Evolutionary conservation across 2,113 vertebrate genomes (phyloP).

Genomic region (Pseudonaja textilis): DNA sequence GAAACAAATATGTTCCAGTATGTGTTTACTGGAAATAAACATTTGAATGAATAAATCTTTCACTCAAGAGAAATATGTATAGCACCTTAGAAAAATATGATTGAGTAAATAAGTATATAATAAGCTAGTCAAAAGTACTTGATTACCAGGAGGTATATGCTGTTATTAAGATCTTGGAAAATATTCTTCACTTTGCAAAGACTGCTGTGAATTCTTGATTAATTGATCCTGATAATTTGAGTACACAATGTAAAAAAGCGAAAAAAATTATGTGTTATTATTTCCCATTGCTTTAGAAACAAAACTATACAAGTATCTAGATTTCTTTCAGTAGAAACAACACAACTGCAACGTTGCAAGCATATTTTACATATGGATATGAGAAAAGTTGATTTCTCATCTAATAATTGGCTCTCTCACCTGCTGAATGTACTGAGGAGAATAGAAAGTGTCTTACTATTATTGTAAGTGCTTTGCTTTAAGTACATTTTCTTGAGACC

Average conservation of each 20-base stretch:
- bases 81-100: background rate
- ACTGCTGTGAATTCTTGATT: background rate
- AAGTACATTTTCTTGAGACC: background rate
- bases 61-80: background rate
- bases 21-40: background rate
- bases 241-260: background rate
- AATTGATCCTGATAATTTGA: background rate
- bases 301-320: background rate
- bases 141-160: background rate
- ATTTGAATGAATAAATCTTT: background rate
- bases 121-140: background rate
- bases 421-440: background rate
- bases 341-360: background rate
- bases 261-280: background rate
- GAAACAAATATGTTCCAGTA: background rate
- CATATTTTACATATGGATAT: background rate
- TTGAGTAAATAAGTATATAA: fast-evolving
- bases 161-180: background rate
- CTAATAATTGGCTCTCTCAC: background rate
- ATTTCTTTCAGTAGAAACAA: background rate
- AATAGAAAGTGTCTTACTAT: background rate
- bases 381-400: constrained; percentile 1
- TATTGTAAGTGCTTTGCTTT: background rate
- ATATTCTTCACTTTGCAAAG: background rate
- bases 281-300: background rate